Percentiles rank a stretch among this genome's conserved stretches.
phyloP scores from a whole-genome alignment of 2,888 invertebrate species.

The Atrina japonica region DNA sequence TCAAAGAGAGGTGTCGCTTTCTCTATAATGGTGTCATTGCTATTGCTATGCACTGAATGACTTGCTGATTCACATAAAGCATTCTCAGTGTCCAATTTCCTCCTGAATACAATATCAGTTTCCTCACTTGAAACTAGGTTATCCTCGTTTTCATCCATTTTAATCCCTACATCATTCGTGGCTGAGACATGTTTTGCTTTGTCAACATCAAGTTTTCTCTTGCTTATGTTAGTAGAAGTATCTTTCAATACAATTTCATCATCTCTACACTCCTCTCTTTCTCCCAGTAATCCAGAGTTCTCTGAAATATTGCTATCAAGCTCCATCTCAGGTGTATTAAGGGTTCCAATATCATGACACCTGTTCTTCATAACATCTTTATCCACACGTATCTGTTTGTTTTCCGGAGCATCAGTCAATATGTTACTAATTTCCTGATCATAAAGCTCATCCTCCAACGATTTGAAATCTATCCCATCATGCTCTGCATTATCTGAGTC shows the following conservation, averaged over 20 bases:
- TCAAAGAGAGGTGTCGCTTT: too few species aligned
- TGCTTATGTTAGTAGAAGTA: too few species aligned
- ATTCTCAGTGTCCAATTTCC: too few species aligned
- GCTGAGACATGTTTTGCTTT: too few species aligned
- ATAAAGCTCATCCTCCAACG: slow-evolving; percentile 24
- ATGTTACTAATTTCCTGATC: slow-evolving; percentile 26
- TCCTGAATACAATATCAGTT: too few species aligned
- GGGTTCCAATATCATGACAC: background rate
- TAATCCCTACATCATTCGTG: too few species aligned
- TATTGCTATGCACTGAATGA: background rate
- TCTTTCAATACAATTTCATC: background rate
- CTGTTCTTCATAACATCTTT: background rate
- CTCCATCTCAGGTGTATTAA: slow-evolving; percentile 21
- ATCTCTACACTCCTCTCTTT: background rate
- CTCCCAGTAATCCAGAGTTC: background rate
- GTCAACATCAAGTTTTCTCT: too few species aligned
- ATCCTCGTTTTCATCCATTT: too few species aligned
- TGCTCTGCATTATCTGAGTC: background rate
- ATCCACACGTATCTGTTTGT: too few species aligned
- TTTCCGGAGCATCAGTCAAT: background rate
- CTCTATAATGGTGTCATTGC: too few species aligned
- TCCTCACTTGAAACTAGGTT: too few species aligned
- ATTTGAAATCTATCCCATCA: slow-evolving; percentile 18
- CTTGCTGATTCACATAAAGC: background rate
- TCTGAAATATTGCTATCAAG: background rate